Base-by-base conservation (phyloP, 2,797 vertebrate genomes). In the Spinus olivaceus region DNA sequence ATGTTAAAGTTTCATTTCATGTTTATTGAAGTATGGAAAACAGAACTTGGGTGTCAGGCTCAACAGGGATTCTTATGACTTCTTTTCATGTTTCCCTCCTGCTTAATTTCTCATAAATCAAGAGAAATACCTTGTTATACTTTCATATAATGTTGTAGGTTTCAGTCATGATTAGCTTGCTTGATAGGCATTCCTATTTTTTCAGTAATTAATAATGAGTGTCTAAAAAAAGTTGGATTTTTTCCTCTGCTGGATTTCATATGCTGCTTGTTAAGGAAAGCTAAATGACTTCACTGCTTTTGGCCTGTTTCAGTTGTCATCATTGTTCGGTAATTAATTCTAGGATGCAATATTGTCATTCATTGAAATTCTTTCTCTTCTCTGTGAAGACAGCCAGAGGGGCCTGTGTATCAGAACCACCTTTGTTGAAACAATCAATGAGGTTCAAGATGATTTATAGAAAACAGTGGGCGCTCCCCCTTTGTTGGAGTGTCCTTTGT, bases 381-480 rank as follows among this genome's bases (percentile, higher is more conserved):
- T 57, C 57, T 83, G 65, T 71, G 33, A 81, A 90, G 60, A 28
- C 21, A 60, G 53, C 25, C 64, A 28, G 49, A 78, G n/a, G 47
- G 42, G 33, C 60, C 32, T 10, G 19, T 92, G 51, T 92, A 27
- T 81, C 65, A 94, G 86, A 92, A 90, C 50, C 64, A 70, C 73
- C 91, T 95, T 95, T 81, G 65, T 95, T 91, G 85, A 92, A 92
- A 81, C 81, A 63, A 72, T 93, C 80, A 84, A 2, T 94, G 41
- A 94, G 60, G 59, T 61, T 96, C 94, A 95, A 82, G 93, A 93
- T 95, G 72, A 89, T 88, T 88, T 96, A 94, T 92, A 73, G 94
- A n/a, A 81, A 96, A 51, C 83, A 92, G 90, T 92, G 92, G 95
- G 94, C 24, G 91, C 96, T 96, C 77, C 17, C 15, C 77, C 65